A percentile compares a stretch with the other conserved stretches of the same genome.
Evolutionary conservation across 2,888 invertebrate species (phyloP).

Genomic region (Crossocerus cetratus): DNA sequence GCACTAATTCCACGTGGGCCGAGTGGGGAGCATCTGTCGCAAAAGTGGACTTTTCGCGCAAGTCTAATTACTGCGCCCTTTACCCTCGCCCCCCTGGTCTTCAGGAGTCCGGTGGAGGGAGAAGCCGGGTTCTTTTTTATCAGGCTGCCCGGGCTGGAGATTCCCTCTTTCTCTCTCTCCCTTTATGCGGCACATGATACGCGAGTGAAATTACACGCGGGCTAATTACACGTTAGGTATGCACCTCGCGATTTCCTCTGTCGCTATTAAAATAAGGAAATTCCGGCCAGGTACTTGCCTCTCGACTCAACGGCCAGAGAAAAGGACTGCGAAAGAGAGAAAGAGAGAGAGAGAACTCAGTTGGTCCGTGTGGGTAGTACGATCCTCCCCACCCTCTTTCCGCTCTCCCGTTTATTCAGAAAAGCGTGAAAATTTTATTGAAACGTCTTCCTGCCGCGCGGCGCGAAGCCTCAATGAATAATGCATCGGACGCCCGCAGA

Average conservation of each 20-base stretch:
- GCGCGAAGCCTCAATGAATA: not conserved
- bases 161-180: constrained; percentile 6
- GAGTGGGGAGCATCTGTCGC: not conserved
- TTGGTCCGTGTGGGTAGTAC: too few species aligned
- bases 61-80: constrained; percentile 34
- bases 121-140: constrained; percentile 32
- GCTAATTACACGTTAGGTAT: constrained; percentile 62
- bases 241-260: constrained; percentile 41
- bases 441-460: not conserved
- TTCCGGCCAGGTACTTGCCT: not conserved
- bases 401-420: not conserved
- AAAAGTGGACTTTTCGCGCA: not conserved
- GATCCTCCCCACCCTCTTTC: too few species aligned
- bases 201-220: constrained; percentile 60
- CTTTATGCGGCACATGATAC: constrained; percentile 36
- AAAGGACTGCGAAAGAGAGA: too few species aligned
- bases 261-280: constrained; percentile 4
- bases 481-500: not conserved
- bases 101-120: not conserved
- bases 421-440: not conserved
- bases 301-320: not conserved
- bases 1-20: not conserved
- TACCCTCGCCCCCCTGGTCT: not conserved
- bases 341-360: too few species aligned
- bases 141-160: constrained; percentile 21